Evolutionary conservation across 2,113 vertebrate genomes (phyloP), one percentile per base, ranked within the genome.

Genomic region (Oryzias javanicus): DNA sequence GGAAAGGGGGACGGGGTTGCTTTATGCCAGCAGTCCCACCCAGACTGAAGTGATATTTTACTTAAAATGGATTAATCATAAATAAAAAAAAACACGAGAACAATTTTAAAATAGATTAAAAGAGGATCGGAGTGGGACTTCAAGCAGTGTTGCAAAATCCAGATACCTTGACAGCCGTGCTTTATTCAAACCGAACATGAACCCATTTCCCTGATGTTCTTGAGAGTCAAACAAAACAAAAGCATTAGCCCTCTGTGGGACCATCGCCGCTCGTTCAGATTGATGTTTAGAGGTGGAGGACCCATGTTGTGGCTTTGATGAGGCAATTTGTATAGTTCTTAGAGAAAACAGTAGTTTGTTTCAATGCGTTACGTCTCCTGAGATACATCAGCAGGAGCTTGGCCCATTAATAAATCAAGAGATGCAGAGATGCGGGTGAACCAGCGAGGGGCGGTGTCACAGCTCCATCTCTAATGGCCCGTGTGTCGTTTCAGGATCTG

Each of bases 241-340:
- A 47, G 70, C 55, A 61, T 58, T 49, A 47, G 55, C 42, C 22
- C 66, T 74, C 50, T 14, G 7, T 20, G 55, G 64, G 4, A 44
- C 61, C 55, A n/a, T 14, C 24, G 42, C 67, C 72, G 78, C 79
- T 55, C 66, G 35, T 15, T 10, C 78, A 82, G 80, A 85, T 86
- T 68, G 79, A 86, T 82, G 81, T 65, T 46, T 49, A n/a, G 78
- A 83, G 82, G 78, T 76, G 67, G 67, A 82, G 76, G 75, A 86
- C 78, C 80, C 83, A 78, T 78, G 83, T 83, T 74, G 87, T 20
- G 77, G 74, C 80, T 84, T 72, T 84, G 84, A 89, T 88, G 85
- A 86, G 68, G 83, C 85, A 85, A 84, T 89, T 86, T 87, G 80
- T 87, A 82, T 74, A 72, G 77, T 85, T 85, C 74, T 54, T 60